A percentile compares a stretch with the other conserved stretches of the same genome.
Conservation (phyloP, 2,797 vertebrate species). For the Poeciliopsis infans region DNA sequence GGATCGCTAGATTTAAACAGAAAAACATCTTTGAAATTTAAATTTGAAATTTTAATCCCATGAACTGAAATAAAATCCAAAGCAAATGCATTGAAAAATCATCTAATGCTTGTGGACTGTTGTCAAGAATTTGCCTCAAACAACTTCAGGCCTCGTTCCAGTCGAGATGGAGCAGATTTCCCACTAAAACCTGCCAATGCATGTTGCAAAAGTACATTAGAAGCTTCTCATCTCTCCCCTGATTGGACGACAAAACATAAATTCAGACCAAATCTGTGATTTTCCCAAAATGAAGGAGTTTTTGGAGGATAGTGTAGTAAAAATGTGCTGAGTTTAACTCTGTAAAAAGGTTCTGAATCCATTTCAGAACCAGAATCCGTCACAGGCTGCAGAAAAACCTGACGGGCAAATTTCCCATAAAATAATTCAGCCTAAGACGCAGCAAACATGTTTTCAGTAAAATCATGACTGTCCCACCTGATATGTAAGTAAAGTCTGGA, state of each 20-base stretch:
- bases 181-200: not conserved
- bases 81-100: not conserved
- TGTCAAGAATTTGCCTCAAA: not conserved
- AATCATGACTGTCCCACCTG: not conserved
- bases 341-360: not conserved
- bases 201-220: not conserved
- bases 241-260: not conserved
- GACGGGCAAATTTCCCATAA: not conserved
- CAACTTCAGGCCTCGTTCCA: not conserved
- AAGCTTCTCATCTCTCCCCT: not conserved
- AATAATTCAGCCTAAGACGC: not conserved
- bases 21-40: not conserved
- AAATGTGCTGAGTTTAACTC: not conserved
- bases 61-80: not conserved
- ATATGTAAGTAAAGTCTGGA: not conserved
- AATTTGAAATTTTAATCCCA: not conserved
- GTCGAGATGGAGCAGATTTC: not conserved
- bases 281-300: not conserved
- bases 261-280: not conserved
- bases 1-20: not conserved
- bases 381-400: not conserved
- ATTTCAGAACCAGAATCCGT: not conserved
- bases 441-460: not conserved
- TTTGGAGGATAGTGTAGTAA: too few relatives aligned
- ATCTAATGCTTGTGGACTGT: not conserved